Conservation (phyloP, 1,140 invertebrate species). For the Drosophila grimshawi region DNA sequence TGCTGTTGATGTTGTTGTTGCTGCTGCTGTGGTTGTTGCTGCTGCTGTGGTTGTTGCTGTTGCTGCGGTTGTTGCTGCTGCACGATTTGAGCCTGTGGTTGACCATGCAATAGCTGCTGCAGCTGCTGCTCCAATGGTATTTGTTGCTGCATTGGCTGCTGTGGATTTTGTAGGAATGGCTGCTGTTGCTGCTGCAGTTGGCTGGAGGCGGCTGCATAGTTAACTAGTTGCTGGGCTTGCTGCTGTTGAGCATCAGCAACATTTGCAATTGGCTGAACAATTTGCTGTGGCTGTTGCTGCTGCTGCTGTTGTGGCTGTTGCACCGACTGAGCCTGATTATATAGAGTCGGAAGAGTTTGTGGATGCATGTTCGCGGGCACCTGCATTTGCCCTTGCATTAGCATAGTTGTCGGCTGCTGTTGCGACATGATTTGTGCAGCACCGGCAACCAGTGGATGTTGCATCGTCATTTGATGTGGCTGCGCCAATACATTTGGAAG, state of each 20-base stretch:
- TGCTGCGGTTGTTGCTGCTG: constrained; percentile 50
- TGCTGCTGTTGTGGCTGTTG: constrained; percentile 47
- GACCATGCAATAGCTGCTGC: constrained; percentile 85
- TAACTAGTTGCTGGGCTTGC: constrained; percentile 34
- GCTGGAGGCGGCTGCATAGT: constrained; percentile 13
- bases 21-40: constrained; percentile 15
- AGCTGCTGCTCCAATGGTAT: constrained; percentile 85
- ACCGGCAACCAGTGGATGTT: constrained; percentile 80
- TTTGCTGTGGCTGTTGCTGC: constrained; percentile 80
- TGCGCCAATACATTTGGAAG: constrained; percentile 56
- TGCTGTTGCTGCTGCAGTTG: constrained; percentile 71
- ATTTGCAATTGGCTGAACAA: constrained; percentile 84
- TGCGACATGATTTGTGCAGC: constrained; percentile 85
- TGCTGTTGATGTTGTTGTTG: constrained; percentile 28
- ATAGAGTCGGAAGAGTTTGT: constrained; percentile 27
- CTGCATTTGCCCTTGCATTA: constrained; percentile 67
- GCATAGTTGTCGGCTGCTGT: constrained; percentile 83
- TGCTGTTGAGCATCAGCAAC: constrained; percentile 56
- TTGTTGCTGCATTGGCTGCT: constrained; percentile 61
- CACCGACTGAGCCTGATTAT: constrained; percentile 35
- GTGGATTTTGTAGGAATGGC: constrained; percentile 51
- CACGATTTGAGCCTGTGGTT: constrained; percentile 77
- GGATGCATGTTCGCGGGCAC: constrained; percentile 47
- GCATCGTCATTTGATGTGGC: constrained; percentile 69
- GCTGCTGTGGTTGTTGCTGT: constrained; percentile 64